Evolutionary conservation across 2,113 vertebrate species (phyloP).

Genomic region (Actenoides hombroni): DNA sequence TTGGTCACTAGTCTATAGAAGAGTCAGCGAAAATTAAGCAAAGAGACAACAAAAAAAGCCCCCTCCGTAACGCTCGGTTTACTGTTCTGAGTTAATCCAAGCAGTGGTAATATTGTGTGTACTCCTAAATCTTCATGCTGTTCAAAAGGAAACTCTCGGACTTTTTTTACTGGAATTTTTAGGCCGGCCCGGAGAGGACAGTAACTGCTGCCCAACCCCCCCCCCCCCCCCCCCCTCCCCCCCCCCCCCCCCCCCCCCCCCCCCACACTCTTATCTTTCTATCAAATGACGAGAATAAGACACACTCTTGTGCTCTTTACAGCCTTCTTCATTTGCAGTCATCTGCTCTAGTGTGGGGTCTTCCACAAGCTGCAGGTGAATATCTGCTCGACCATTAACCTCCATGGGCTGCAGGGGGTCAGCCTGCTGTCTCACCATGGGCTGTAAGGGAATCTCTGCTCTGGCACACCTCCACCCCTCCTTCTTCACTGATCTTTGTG

Average conservation of each 20-base stretch:
- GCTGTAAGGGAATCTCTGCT: no score
- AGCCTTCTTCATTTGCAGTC: no score
- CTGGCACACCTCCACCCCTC: no score
- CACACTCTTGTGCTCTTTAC: no score
- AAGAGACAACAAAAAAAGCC: constrained; percentile 33
- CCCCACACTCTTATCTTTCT: no score
- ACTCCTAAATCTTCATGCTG: constrained; percentile 78
- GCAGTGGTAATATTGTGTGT: constrained; percentile 87
- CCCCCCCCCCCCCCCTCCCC: background rate
- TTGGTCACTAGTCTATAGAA: constrained; percentile 98
- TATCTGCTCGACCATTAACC: no score
- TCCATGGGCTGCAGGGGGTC: background rate
- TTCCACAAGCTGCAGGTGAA: no score
- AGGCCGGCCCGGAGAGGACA: constrained; percentile 72
- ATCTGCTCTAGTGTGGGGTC: no score
- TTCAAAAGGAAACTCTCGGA: constrained; percentile 70
- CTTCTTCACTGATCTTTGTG: no score
- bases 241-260: constrained; percentile 14
- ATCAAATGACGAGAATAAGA: no score
- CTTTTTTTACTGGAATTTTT: constrained; percentile 79
- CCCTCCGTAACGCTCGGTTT: constrained; percentile 55
- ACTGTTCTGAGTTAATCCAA: constrained; percentile 80
- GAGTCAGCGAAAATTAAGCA: constrained; percentile 47
- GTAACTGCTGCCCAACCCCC: constrained; percentile 55
- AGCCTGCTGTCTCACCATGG: no score